phyloP scores from a whole-genome alignment of 2,113 vertebrate genomes.

The Hipposideros armiger region DNA sequence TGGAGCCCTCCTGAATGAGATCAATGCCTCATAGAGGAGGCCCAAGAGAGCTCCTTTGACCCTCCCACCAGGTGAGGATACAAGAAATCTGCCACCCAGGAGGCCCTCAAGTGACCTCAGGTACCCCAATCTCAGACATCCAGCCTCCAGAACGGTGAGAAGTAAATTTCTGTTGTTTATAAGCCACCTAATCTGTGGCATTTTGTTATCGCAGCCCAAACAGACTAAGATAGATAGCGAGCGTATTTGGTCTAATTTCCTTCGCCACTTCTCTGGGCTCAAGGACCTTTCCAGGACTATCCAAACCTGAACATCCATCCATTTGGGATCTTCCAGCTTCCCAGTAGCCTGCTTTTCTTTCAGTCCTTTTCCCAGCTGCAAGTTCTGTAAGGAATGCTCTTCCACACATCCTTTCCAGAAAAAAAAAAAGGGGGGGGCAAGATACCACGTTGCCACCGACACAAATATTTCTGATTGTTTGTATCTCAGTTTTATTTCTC shows the following conservation, averaged over 20 bases:
- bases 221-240: neutral
- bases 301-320: neutral
- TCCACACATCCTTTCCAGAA: neutral
- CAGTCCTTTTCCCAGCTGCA: no score
- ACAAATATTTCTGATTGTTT: neutral
- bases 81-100: neutral
- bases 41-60: neutral
- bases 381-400: neutral
- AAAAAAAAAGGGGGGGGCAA: neutral
- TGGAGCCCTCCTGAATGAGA: neutral
- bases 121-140: neutral
- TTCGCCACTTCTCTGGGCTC: neutral
- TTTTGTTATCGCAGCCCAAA: neutral
- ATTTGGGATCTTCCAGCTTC: neutral
- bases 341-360: neutral
- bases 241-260: neutral
- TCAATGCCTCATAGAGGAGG: neutral
- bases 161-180: neutral
- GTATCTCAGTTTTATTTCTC: constrained; percentile 11
- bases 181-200: rapidly evolving
- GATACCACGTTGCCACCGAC: neutral
- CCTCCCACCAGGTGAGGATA: rapidly evolving
- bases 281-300: neutral
- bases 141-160: neutral
- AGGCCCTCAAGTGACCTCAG: neutral